Evolutionary conservation across 2,113 vertebrate genomes (phyloP), one percentile per base, ranked within the genome.

Genomic region (Zosterops lateralis): DNA sequence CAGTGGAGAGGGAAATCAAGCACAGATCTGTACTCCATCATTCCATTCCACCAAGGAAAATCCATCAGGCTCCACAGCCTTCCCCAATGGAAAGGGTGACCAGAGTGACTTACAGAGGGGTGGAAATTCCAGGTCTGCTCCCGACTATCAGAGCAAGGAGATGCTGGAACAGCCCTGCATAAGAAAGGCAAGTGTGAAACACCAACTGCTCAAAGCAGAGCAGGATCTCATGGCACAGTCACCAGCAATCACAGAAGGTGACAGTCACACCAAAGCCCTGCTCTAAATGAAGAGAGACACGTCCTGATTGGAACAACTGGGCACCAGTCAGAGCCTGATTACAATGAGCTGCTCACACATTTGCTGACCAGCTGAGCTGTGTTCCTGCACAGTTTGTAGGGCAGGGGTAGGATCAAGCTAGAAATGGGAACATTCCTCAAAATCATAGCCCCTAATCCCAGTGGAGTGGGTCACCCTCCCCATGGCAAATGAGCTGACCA

Each of bases 381-480:
- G 73, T 51, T 88, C 77, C 86, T 38, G 65, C 8, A 0, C 34
- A 71, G 57, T 48, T 47, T 1, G n/a, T 17, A 68, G 83, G 84
- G 73, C 87, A 84, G 38, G 57, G 34, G 17, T 10, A 28, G 73
- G 62, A 47, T 84, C 51, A 13, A 0, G 1, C 22, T 95, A 71
- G 84, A 72, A 95, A 82, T 8, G 22, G 74, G 70, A 89, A 91
- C 22, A 26, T 58, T 71, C 68, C 87, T 67, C 70, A 66, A 36
- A 91, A 87, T 78, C 87, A 54, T 1, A 26, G 10, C 6, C 14
- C 40, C 60, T 47, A 48, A 42, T 89, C 60, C 54, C 28, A 5
- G 7, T 0, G 1, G 76, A 60, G 28, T 10, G 9, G 2, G 76
- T 60, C 61, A 32, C 61, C 38, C 9, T 78, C 9, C 34, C 44